Conservation (phyloP, 1,140 invertebrate genomes). For the Caerostris extrusa region DNA sequence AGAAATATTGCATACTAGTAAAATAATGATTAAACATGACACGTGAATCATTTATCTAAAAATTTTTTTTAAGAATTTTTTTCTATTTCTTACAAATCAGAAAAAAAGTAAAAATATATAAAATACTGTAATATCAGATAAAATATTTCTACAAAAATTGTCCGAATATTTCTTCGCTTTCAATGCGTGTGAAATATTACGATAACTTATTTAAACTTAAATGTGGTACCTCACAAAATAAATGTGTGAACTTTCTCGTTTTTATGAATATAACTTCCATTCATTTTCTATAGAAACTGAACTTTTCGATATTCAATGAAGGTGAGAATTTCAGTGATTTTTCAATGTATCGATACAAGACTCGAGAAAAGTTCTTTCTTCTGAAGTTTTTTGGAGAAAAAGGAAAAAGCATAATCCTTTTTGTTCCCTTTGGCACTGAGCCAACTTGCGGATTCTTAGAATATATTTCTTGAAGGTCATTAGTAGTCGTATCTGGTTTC, state of each 20-base stretch:
- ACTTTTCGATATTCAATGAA: not conserved
- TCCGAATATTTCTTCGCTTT: not conserved
- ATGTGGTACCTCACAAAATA: not conserved
- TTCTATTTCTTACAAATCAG: no score
- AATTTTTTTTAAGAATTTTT: no score
- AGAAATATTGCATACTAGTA: no score
- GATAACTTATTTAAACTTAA: not conserved
- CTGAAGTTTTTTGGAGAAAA: not conserved
- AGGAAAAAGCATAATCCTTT: not conserved
- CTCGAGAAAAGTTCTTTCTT: not conserved
- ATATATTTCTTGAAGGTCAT: not conserved
- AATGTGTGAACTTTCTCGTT: not conserved
- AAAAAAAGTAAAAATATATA: no score
- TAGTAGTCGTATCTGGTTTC: constrained; percentile 2
- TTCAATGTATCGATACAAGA: not conserved
- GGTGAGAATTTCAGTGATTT: not conserved
- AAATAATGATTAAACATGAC: no score
- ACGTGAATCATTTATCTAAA: no score
- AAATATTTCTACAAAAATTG: not conserved
- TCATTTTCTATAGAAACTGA: not conserved
- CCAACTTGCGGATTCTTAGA: not conserved
- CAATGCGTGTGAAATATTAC: not conserved
- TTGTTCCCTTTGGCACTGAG: not conserved
- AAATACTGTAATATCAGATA: not conserved
- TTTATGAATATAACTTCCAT: not conserved